Evolutionary conservation across 2,113 vertebrate species (phyloP), one percentile per base, ranked within the genome.

Genomic region (Gobiocypris rarus): DNA sequence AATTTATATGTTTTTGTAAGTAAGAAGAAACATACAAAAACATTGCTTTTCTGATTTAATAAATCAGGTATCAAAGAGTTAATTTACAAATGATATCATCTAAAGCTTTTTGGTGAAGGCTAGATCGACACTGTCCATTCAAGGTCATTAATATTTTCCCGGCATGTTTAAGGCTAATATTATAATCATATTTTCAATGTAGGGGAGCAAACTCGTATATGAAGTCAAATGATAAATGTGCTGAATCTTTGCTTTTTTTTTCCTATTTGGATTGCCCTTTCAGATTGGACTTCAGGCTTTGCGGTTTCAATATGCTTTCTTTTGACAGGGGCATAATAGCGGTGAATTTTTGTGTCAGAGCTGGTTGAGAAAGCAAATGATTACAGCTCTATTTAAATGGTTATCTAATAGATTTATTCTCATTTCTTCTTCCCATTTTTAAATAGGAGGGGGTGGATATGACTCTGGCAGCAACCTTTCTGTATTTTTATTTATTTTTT

Each of bases 81-180:
- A 61, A 9, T 3, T 84, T 28, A 85, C 91, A 9, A 90, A 87
- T 86, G 86, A 85, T 88, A 85, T 83, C 79, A 88, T 90, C 88
- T 88, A 88, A 90, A 86, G 81, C 87, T 74, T 88, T 91, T 89
- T 86, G 83, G 78, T 84, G 78, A 61, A 82, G 67, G 54, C 81
- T 83, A 86, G 87, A 85, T 92, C 86, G 70, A 84, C 89, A 77
- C 58, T 87, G 81, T 86, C 80, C 14, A 67, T 80, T 87, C 73
- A 84, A 84, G 82, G 86, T 85, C 88, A 61, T 87, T 70, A 28
- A 79, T 76, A 38, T 83, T 81, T 41, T 22, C 6, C 50, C 52
- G 31, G 24, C 56, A 28, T 71, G 63, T 19, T 61, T 24, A 14
- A 45, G 38, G 76, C n/a, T 19, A 65, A 31, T 74, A 14, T 19